A percentile compares a stretch with the other conserved stretches of the same genome.
These are phyloP conservation scores for Anser brachyrhynchus DNA, from an alignment of 2,113 vertebrate genomes.

Conservation along the genomic window DNA sequence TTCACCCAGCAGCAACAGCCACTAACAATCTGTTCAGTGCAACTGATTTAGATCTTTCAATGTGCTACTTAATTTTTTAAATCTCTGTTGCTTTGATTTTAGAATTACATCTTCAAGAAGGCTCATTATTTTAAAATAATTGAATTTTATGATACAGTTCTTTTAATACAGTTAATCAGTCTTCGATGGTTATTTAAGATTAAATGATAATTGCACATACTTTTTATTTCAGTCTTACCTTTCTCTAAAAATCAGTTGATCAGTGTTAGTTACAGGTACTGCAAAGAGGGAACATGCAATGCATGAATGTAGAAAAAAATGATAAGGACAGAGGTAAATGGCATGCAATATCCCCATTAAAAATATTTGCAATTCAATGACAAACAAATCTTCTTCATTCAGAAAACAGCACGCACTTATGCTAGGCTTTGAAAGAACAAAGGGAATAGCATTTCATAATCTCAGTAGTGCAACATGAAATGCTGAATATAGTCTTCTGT, in stretches of 20 bases:
- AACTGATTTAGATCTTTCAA: neutral
- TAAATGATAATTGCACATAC: neutral
- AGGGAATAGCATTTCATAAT: fast-evolving
- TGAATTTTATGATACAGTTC: neutral
- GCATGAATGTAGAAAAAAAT: neutral
- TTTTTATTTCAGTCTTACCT: neutral
- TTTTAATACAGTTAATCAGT: neutral
- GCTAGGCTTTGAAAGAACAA: neutral
- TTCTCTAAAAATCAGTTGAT: neutral
- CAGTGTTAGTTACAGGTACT: neutral
- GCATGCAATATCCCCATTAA: neutral
- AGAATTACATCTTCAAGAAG: neutral
- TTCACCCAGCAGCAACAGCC: neutral
- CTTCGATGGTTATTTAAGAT: neutral
- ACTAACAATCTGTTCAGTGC: neutral
- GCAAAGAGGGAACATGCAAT: neutral
- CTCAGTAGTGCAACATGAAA: neutral
- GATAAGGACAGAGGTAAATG: neutral
- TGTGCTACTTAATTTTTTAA: neutral
- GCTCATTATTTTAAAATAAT: neutral
- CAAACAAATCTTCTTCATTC: neutral
- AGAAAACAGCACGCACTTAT: neutral
- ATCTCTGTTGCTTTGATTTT: neutral
- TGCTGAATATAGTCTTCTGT: neutral
- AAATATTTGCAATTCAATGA: neutral